Evolutionary conservation across 2,113 vertebrate genomes (phyloP), one percentile per base, ranked within the genome.

Genomic region (Cardinalis cardinalis): DNA sequence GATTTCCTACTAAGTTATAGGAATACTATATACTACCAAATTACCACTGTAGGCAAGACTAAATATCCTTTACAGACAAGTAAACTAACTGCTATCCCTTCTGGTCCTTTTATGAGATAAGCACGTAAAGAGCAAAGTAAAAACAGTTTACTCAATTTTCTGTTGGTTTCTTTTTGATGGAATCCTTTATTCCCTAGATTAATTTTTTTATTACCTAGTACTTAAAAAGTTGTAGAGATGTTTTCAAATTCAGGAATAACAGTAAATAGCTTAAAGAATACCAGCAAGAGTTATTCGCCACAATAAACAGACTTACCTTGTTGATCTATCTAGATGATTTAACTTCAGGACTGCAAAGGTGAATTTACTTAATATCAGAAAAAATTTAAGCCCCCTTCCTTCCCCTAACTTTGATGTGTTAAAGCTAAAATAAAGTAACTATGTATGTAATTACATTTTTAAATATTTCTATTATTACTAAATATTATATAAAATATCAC

Each of bases 291-390:
- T 75, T 41, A 61, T 40, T 65, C 64, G 25, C 14, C 63, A 73
- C 19, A 87, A 70, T 48, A 79, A 84, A 81, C 17, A 68, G 48
- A 96, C 93, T 92, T 94, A 95, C 94, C 94, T 94, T 78, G 5
- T 29, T 66, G 19, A 23, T 79, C 28, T 79, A 3, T 20, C 66
- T 86, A 88, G 25, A 74, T 6, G 23, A 12, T 86, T 88, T 84
- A 71, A 58, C 61, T 72, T 81, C 70, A 75, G 34, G 53, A 76
- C 24, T n/a, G 38, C 29, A 90, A 23, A 14, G 14, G 26, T 69
- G 48, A 86, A 74, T 70, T 84, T 83, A 90, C 38, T 68, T 61
- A n/a, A 43, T 60, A 86, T 18, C 34, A 92, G 32, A 28, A 79
- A 94, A 74, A 84, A 82, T 59, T 52, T 58, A 83, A 88, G 18